phyloP scores from a whole-genome alignment of 2,113 vertebrate species.

The Oxygymnocypris stewartii region DNA sequence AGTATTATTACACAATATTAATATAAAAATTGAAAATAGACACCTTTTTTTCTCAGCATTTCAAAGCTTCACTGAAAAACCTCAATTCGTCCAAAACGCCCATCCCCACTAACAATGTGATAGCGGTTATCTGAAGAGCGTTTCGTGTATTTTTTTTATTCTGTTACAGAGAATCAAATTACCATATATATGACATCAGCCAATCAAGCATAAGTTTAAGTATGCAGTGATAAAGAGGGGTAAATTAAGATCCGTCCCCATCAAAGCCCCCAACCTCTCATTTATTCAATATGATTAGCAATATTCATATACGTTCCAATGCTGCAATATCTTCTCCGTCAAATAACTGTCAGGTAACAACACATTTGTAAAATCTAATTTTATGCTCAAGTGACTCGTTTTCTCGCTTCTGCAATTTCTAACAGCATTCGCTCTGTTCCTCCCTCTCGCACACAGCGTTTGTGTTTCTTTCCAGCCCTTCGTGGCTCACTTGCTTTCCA shows the following conservation, averaged over 20 bases:
- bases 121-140: not conserved
- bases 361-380: constrained; percentile 86
- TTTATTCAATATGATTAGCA: constrained; percentile 79
- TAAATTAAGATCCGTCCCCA: constrained; percentile 71
- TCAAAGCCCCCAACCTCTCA: constrained; percentile 66
- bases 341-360: constrained; percentile 81
- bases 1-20: not conserved
- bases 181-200: constrained; percentile 72
- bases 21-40: not conserved
- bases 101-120: not conserved
- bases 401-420: constrained; percentile 76
- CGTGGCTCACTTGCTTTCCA: constrained; percentile 53
- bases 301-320: constrained; percentile 72
- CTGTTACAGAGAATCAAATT: constrained; percentile 57
- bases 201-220: constrained; percentile 64
- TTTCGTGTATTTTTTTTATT: constrained; percentile 25
- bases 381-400: constrained; percentile 81
- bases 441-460: constrained; percentile 55
- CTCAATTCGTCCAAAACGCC: not conserved
- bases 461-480: constrained; percentile 60
- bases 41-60: not conserved
- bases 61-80: not conserved
- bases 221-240: constrained; percentile 63
- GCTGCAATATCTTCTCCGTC: constrained; percentile 76
- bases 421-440: constrained; percentile 67